phyloP scores from a whole-genome alignment of 2,888 invertebrate genomes.

The Ophioninae sp. region DNA sequence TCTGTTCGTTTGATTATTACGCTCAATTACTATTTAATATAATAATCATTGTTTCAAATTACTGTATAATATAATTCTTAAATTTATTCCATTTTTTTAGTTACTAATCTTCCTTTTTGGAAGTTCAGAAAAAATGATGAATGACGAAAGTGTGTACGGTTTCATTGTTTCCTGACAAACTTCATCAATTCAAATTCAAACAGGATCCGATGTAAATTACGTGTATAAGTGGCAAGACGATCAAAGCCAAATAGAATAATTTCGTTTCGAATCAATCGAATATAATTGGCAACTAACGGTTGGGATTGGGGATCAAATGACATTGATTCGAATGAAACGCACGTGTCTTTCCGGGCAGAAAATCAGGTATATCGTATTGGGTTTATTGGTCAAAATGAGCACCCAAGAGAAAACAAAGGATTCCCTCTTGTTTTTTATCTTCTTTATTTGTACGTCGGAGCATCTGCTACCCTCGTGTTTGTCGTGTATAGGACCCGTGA shows the following conservation, averaged over 20 bases:
- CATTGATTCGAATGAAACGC: slow-evolving; percentile 7
- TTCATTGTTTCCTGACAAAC: no score
- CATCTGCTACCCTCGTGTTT: slow-evolving; percentile 51
- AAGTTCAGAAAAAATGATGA: no score
- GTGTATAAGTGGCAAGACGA: background rate
- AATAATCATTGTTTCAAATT: no score
- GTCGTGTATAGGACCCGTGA: slow-evolving; percentile 51
- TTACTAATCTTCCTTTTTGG: no score
- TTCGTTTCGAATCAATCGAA: background rate
- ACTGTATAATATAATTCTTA: no score
- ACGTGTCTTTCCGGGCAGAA: background rate
- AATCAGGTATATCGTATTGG: slow-evolving; percentile 14
- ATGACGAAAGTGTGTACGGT: no score
- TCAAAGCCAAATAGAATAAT: background rate
- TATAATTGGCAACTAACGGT: background rate
- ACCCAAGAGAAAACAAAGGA: slow-evolving; percentile 26
- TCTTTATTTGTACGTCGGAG: slow-evolving; percentile 17
- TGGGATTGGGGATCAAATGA: background rate
- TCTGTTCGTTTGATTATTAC: no score
- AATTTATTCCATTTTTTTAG: no score
- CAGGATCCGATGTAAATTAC: background rate
- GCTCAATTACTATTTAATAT: no score
- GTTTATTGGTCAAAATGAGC: slow-evolving; percentile 50
- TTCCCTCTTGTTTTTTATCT: slow-evolving; percentile 13
- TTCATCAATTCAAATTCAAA: background rate